Conservation (phyloP, 1,140 invertebrate genomes). For the Drosophila lowei region DNA sequence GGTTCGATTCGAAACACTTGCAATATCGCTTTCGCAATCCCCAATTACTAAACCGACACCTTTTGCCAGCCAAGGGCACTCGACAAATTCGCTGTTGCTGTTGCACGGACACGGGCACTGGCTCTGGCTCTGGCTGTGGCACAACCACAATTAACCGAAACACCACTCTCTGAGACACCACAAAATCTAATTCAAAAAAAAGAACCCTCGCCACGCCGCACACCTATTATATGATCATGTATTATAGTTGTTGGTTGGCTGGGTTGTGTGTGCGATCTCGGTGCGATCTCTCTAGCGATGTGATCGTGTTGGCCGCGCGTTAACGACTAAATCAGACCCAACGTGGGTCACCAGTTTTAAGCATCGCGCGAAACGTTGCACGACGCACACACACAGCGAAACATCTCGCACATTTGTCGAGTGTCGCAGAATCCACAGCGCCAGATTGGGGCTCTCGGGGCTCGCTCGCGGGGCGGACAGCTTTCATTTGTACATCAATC, state of each 20-base stretch:
- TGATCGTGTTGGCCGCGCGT: conserved; percentile 82
- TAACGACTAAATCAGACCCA: conserved; percentile 79
- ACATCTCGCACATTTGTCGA: conserved; percentile 36
- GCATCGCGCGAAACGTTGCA: conserved; percentile 66
- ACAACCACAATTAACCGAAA: conserved; percentile 24
- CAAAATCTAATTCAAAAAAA: conserved; percentile 41
- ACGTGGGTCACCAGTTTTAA: conserved; percentile 80
- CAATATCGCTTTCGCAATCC: too few species aligned
- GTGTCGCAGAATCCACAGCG: conserved; percentile 35
- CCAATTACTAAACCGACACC: too few species aligned
- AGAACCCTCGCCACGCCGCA: conserved; percentile 23
- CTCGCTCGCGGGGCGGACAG: background rate
- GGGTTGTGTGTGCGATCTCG: conserved; percentile 7
- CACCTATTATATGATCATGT: conserved; percentile 15
- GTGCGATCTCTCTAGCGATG: conserved; percentile 50
- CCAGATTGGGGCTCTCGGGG: background rate
- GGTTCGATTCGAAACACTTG: too few species aligned
- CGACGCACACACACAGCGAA: conserved; percentile 30
- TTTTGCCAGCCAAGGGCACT: too few species aligned
- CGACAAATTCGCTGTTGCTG: too few species aligned
- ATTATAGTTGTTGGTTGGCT: conserved; percentile 1
- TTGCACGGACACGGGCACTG: background rate
- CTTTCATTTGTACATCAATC: conserved; percentile 21
- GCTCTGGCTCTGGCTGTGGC: background rate
- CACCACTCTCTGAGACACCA: conserved; percentile 16